Evolutionary conservation across 2,888 invertebrate genomes (phyloP).

Genomic region (Macrosiphum euphorbiae): DNA sequence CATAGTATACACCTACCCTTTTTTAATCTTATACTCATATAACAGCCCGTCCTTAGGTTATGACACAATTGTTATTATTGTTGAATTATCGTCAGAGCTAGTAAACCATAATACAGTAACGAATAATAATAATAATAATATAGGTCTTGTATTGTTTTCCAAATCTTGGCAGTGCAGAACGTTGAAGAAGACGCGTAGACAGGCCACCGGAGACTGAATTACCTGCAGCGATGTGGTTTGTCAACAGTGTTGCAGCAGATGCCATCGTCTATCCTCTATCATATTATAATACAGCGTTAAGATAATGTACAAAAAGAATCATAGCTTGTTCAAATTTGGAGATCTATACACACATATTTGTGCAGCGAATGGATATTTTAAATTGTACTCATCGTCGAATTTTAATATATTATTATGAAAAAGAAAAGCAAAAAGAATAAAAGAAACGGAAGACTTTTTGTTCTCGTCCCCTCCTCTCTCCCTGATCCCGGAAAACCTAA

Average conservation of each 20-base stretch:
- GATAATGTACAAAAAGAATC: not conserved
- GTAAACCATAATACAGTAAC: not conserved
- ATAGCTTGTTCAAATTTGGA: not conserved
- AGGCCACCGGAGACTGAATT: not conserved
- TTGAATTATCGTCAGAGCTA: too few relatives aligned
- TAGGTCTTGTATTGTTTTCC: not conserved
- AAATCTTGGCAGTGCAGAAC: not conserved
- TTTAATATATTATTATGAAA: not conserved
- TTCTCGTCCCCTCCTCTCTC: not conserved
- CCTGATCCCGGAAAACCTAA: not conserved
- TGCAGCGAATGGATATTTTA: not conserved
- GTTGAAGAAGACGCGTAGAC: not conserved
- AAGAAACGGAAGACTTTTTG: not conserved
- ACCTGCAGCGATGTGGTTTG: not conserved
- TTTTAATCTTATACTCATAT: not conserved
- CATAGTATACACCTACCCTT: not conserved
- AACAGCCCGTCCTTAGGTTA: not conserved
- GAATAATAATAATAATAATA: not conserved
- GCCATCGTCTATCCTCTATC: not conserved
- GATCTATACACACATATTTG: not conserved
- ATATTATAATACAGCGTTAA: conserved; percentile 1
- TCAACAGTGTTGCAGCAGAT: not conserved
- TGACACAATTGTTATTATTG: too few relatives aligned
- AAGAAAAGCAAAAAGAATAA: not conserved
- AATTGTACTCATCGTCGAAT: not conserved